A percentile compares a stretch with the other conserved stretches of the same genome.
These are phyloP conservation scores for Melanaphis sacchari DNA, from an alignment of 1,140 invertebrate genomes.

Conservation along the genomic window DNA sequence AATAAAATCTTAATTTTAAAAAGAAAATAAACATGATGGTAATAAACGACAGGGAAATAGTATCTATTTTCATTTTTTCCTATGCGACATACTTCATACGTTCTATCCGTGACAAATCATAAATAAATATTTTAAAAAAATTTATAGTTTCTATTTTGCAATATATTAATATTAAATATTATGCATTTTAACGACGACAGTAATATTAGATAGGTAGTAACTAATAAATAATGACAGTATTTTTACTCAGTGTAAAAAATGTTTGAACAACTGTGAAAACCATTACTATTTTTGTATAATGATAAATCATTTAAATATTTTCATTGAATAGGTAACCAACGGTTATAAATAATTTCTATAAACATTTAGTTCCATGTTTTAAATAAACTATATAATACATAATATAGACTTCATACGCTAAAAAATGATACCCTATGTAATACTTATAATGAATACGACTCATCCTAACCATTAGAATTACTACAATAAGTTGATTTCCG, in stretches of 20 bases:
- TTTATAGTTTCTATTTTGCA: not conserved
- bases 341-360: not conserved
- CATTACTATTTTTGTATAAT: not conserved
- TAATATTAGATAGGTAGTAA: not conserved
- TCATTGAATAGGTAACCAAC: not conserved
- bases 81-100: not conserved
- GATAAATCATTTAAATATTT: too few relatives aligned
- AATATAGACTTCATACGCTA: not conserved
- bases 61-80: not conserved
- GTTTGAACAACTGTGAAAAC: not conserved
- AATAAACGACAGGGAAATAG: not conserved
- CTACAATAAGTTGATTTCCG: not conserved
- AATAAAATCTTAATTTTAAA: not conserved
- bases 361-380: not conserved
- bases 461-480: not conserved
- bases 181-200: not conserved
- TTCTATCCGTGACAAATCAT: not conserved
- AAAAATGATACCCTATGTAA: not conserved
- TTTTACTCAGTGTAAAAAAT: not conserved
- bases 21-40: not conserved
- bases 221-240: not conserved
- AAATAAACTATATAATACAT: not conserved
- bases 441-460: not conserved
- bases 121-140: not conserved
- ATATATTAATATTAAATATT: not conserved